Conservation (phyloP, 2,113 vertebrate genomes). For the Nothocercus nigrocapillus region DNA sequence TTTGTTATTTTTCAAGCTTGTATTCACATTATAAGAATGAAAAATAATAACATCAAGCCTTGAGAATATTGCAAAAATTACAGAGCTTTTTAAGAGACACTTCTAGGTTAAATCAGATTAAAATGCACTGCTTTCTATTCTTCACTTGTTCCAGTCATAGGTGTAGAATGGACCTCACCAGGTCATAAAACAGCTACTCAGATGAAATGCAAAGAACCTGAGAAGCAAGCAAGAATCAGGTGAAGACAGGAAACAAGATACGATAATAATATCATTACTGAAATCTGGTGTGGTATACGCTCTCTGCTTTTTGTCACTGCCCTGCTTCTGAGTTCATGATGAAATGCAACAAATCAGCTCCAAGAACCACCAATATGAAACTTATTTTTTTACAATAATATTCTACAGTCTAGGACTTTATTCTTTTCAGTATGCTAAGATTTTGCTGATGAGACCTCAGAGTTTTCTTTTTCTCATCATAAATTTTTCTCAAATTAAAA, state of each 20-base stretch:
- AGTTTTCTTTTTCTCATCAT: background rate
- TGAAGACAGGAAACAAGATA: conserved; percentile 1
- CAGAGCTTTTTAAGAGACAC: background rate
- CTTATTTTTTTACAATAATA: background rate
- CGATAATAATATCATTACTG: background rate
- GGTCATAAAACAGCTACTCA: conserved; percentile 17
- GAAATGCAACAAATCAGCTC: background rate
- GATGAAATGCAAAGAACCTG: conserved; percentile 32
- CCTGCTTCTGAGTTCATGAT: background rate
- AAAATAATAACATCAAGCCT: background rate
- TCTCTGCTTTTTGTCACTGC: background rate
- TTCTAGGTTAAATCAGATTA: background rate
- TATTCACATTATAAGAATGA: background rate
- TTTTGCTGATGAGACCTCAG: background rate
- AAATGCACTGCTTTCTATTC: background rate
- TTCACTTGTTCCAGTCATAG: background rate
- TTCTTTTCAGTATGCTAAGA: background rate
- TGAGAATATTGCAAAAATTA: background rate
- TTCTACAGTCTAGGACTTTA: background rate
- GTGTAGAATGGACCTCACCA: background rate
- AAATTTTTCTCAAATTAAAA: conserved; percentile 21
- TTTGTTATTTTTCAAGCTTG: conserved; percentile 21
- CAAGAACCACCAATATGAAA: background rate
- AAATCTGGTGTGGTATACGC: background rate
- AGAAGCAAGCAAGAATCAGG: conserved; percentile 20